These are phyloP conservation scores for Thalassarche chlororhynchos DNA, from an alignment of 2,113 vertebrate species.

Conservation along the genomic window DNA sequence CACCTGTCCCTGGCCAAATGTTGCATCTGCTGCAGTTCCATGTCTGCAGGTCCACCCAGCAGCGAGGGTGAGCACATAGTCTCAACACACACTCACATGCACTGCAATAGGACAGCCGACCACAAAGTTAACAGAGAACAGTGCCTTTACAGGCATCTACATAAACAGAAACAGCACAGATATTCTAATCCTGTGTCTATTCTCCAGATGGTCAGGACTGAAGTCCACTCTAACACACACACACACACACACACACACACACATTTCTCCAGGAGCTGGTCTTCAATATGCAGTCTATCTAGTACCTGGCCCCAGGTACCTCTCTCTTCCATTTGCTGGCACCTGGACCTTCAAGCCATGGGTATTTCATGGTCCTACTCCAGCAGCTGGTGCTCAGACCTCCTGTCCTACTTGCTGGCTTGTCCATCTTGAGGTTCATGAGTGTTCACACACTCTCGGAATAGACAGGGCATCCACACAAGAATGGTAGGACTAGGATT, in stretches of 20 bases:
- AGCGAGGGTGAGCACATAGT: neutral
- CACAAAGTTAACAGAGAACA: neutral
- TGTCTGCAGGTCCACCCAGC: neutral
- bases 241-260: too few species aligned
- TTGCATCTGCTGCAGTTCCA: neutral
- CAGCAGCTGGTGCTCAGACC: neutral
- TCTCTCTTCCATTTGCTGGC: neutral
- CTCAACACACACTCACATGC: neutral
- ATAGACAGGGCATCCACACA: neutral
- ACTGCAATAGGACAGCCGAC: accelerated
- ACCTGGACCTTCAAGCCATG: neutral
- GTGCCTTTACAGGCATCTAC: neutral
- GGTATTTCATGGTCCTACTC: neutral
- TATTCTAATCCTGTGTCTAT: neutral
- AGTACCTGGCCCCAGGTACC: neutral
- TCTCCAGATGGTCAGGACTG: neutral
- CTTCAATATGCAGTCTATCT: neutral
- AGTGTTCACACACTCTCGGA: neutral
- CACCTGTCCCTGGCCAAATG: neutral
- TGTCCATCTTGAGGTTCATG: neutral
- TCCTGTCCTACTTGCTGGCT: neutral
- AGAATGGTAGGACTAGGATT: neutral
- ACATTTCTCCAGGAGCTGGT: neutral
- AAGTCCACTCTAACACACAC: neutral
- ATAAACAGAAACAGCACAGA: neutral